These are phyloP conservation scores for Drosophila aff. DNA, from an alignment of 1,140 invertebrate genomes.

Conservation along the genomic window DNA sequence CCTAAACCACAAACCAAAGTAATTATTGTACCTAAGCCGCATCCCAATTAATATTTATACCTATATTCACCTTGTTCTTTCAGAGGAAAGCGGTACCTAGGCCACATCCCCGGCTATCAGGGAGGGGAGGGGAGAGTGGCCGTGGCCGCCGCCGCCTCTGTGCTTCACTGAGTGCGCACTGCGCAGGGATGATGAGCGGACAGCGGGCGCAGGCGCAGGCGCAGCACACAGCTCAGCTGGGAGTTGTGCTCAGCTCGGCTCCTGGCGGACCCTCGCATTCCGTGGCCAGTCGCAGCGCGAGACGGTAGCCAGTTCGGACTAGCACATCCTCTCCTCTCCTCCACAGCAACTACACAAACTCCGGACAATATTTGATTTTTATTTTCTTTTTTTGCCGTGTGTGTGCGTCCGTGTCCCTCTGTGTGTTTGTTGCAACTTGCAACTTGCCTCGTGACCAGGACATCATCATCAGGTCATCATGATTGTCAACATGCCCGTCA, in stretches of 20 bases:
- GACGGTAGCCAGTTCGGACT: constrained; percentile 62
- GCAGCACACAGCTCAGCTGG: constrained; percentile 35
- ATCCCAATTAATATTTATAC: neutral
- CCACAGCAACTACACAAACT: neutral
- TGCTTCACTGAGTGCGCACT: constrained; percentile 10
- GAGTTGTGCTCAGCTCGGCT: constrained; percentile 9
- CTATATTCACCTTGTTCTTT: neutral
- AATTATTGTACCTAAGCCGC: neutral
- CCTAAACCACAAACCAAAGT: neutral
- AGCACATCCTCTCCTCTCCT: neutral
- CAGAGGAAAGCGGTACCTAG: neutral
- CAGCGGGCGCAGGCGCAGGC: constrained; percentile 32
- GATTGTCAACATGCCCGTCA: constrained; percentile 77
- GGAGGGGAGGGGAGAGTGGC: too few species aligned
- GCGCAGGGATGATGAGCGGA: constrained; percentile 41
- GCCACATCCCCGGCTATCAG: neutral
- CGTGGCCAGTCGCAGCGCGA: constrained; percentile 72
- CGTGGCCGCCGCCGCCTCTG: neutral
- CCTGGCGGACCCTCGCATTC: constrained; percentile 50
- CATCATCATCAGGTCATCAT: constrained; percentile 20
- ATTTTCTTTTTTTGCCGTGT: constrained; percentile 38
- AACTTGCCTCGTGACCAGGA: neutral
- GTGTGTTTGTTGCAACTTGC: constrained; percentile 5
- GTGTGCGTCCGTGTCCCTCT: constrained; percentile 16
- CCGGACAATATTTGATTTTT: neutral